Evolutionary conservation across 2,797 vertebrate genomes (phyloP), one percentile per base, ranked within the genome.

Genomic region (Tauraco hartlaubi): DNA sequence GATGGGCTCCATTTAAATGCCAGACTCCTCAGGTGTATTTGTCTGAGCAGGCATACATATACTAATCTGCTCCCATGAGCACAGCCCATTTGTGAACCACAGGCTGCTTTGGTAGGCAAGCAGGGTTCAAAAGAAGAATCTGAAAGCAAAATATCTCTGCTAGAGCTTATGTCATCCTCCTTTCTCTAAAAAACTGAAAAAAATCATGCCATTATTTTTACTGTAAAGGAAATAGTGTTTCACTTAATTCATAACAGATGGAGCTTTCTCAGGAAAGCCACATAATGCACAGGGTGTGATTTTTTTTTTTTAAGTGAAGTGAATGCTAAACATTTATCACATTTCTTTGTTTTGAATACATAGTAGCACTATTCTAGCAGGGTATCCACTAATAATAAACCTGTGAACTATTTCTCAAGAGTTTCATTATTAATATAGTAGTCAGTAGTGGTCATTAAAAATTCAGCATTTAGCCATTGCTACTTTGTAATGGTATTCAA

Each of bases 241-340:
- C 77, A 76, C 85, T 95, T 87, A 95, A 89, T 90, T 95, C 74
- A 15, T 72, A 87, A 90, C 96, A 96, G 95, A 97, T 95, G 88
- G 95, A 92, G 59, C 92, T 94, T 93, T 96, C 90, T 92, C 80
- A 94, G 95, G 94, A 96, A 97, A 95, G 77, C 92, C 80, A 96
- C 80, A 93, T 87, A 95, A 96, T 92, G 67, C 74, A 94, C 74
- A 96, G 84, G 92, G 95, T 94, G 80, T 85, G 85, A 92, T 75
- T 82, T 82, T 71, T 49, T 51, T 77, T 58, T 95, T 94, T 84
- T 22, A 80, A 94, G 67, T 88, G 73, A 95, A 95, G 69, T 84
- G 88, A 91, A 94, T 90, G 83, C 49, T 96, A 92, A 94, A 88
- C 77, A 88, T 79, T 96, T 90, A 86, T 95, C 66, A 94, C 74